Base-by-base conservation (phyloP, 2,113 vertebrate species). In the Amblyopsis rosae region DNA sequence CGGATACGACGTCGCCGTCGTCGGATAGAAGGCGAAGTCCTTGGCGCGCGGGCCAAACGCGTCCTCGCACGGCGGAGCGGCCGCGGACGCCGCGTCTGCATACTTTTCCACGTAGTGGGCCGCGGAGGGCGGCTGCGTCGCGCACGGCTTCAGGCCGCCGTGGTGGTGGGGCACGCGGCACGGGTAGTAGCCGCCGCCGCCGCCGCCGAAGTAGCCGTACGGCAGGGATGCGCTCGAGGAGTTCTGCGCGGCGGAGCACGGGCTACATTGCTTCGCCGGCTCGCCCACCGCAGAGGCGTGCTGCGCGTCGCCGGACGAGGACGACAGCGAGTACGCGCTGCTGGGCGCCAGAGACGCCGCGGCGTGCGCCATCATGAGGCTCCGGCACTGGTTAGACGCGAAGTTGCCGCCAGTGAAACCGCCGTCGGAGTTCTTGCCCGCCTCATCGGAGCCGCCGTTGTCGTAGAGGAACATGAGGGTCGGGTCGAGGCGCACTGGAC, bases 401-500 rank as follows among this genome's bases (percentile, higher is more conserved):
- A 96, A 96, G 92, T 96, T 97, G 88, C 94, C 93, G 86, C 93
- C 94, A 85, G 92, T 91, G 85, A 95, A 95, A 5, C 35, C 35
- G 72, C 94, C 94, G 91, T 98, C 97, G 96, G 98, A 98, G 92
- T 96, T 98, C 93, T 98, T 98, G 93, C 94, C 96, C 90, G 96
- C 94, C 90, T 95, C 95, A 89, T 96, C 94, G 91, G 96, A 92
- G 75, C 80, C 87, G 92, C 95, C 92, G 94, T 95, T 97, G 95
- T 98, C 97, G 95, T 98, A 99, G 86, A 99, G 95, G 85, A 98
- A 99, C 97, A 99, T 99, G 91, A 98, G 95, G 92, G 90, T 89
- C 79, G 96, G 96, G 95, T 98, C 97, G 93, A 96, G 95, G 96
- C 96, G 98, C 94, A 96, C 96, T 80, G 97, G 96, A 93, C 96